Conservation (phyloP, 2,888 invertebrate genomes). For the Xanthorhoe spadicearia region DNA sequence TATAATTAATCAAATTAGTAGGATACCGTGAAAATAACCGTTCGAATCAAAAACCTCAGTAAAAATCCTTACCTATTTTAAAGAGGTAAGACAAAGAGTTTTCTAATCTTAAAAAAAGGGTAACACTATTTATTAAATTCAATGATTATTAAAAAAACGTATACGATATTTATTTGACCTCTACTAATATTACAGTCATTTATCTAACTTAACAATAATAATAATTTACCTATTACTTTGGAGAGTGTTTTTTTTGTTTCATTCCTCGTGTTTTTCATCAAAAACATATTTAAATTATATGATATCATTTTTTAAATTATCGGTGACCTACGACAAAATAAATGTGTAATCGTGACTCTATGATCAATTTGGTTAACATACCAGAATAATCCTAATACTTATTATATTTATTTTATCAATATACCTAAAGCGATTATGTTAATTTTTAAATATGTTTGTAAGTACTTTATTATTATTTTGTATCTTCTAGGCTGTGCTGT, state of each 20-base stretch:
- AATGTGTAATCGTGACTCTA: slow-evolving; percentile 22
- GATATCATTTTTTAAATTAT: slow-evolving; percentile 29
- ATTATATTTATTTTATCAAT: slow-evolving; percentile 14
- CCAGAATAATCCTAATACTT: slow-evolving; percentile 19
- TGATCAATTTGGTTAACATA: slow-evolving; percentile 15
- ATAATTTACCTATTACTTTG: neutral
- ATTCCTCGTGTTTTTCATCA: neutral
- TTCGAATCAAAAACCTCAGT: too few species aligned
- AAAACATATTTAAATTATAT: neutral
- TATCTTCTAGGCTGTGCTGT: neutral
- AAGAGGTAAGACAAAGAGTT: too few species aligned
- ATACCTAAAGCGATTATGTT: slow-evolving; percentile 17
- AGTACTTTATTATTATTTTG: neutral
- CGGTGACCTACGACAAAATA: slow-evolving; percentile 16
- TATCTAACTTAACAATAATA: too few species aligned
- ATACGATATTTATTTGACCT: too few species aligned
- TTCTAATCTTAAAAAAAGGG: too few species aligned
- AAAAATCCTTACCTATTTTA: too few species aligned
- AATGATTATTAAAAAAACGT: too few species aligned
- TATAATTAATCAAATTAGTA: too few species aligned
- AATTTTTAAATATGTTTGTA: slow-evolving; percentile 10
- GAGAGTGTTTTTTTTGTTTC: neutral
- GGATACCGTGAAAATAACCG: too few species aligned
- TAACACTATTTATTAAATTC: too few species aligned
- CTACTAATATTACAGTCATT: too few species aligned